A percentile compares a stretch with the other conserved stretches of the same genome.
Evolutionary conservation across 2,797 vertebrate species (phyloP).

Genomic region (Gymnopithys bicolor): DNA sequence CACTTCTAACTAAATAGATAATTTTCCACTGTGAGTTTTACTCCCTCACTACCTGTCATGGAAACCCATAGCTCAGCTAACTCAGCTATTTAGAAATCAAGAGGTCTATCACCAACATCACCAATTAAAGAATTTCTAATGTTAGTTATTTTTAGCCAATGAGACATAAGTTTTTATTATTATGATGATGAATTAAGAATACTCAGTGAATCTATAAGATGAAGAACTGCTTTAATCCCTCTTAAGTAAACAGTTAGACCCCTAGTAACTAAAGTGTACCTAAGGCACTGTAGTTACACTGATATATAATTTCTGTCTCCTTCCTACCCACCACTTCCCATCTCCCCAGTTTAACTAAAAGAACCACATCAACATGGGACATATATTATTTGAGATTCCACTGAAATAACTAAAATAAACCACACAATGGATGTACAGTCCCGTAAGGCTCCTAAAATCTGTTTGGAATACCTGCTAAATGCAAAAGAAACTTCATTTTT

Average conservation of each 20-base stretch:
- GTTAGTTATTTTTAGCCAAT: not conserved
- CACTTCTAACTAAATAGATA: not conserved
- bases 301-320: not conserved
- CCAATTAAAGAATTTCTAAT: not conserved
- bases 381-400: not conserved
- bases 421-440: not conserved
- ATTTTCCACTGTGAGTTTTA: not conserved
- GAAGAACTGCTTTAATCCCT: not conserved
- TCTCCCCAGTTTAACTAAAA: not conserved
- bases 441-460: not conserved
- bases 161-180: not conserved
- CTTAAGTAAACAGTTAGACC: too few species aligned
- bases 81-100: not conserved
- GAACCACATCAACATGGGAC: not conserved
- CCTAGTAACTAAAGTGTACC: too few species aligned
- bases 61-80: not conserved
- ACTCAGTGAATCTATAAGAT: not conserved
- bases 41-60: not conserved
- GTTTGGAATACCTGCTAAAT: not conserved
- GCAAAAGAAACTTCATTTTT: conserved; percentile 1
- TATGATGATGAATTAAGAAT: not conserved
- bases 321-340: not conserved
- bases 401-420: conserved; percentile 27
- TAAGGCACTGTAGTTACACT: not conserved
- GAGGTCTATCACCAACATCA: not conserved